Evolutionary conservation across 2,797 vertebrate genomes (phyloP).

Genomic region (Apodemus agrarius): DNA sequence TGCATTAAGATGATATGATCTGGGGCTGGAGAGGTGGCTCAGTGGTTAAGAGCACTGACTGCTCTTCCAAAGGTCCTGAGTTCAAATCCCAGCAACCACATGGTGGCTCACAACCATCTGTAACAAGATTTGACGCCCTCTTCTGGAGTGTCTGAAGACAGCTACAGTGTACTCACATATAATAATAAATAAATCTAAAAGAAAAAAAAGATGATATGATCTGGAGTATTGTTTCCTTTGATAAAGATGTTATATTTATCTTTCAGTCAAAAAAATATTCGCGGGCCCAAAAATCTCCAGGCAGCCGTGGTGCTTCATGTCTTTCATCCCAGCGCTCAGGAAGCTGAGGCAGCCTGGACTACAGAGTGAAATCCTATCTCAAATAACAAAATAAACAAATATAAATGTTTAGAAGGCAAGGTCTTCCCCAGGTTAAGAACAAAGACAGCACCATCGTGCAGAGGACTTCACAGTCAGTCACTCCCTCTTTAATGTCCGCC

Average conservation of each 20-base stretch:
- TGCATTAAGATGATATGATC: not conserved
- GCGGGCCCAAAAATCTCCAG: not conserved
- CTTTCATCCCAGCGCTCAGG: not conserved
- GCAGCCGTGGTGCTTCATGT: too few relatives aligned
- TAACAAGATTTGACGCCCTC: too few relatives aligned
- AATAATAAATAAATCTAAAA: too few relatives aligned
- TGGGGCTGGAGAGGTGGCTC: too few relatives aligned
- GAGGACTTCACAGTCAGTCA: not conserved
- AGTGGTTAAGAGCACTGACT: too few relatives aligned
- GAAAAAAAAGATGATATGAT: not conserved
- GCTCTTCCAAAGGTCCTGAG: too few relatives aligned
- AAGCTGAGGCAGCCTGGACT: not conserved
- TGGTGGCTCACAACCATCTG: too few relatives aligned
- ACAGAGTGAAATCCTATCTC: not conserved
- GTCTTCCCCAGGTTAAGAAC: not conserved
- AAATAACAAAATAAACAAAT: not conserved
- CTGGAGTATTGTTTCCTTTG: not conserved
- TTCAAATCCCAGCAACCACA: too few relatives aligned
- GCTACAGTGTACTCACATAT: too few relatives aligned
- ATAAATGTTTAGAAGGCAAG: not conserved
- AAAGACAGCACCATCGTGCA: not conserved
- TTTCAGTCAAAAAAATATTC: not conserved
- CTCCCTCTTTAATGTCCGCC: not conserved
- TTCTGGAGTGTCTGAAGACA: too few relatives aligned
- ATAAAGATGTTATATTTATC: not conserved